phyloP scores from a whole-genome alignment of 2,797 vertebrate genomes.

The Coendou prehensilis region DNA sequence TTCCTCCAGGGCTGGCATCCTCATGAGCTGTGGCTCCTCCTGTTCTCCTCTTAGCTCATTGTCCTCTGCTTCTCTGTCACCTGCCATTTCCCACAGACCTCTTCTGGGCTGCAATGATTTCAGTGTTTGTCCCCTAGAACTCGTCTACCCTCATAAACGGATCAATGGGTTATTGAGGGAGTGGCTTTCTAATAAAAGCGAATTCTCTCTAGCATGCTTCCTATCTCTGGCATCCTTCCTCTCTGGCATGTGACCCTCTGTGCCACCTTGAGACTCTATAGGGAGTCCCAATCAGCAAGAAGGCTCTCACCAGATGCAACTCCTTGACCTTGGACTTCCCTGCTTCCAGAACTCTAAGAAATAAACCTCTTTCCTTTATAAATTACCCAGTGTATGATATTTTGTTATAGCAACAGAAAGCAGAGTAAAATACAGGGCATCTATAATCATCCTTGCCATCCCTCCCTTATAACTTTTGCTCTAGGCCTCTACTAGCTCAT shows the following conservation, averaged over 20 bases:
- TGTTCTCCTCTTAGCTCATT: background rate
- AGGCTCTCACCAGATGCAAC: no score
- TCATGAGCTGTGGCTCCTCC: accelerated
- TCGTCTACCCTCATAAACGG: background rate
- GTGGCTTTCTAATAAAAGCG: background rate
- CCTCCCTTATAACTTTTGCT: background rate
- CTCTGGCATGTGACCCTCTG: background rate
- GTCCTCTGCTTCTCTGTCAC: background rate
- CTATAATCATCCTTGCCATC: background rate
- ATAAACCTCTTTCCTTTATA: background rate
- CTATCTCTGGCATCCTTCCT: background rate
- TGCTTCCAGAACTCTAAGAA: background rate
- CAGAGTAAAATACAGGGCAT: background rate
- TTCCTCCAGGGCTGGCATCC: background rate
- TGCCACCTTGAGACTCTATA: background rate
- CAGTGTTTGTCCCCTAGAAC: background rate
- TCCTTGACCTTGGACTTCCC: background rate
- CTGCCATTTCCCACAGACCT: no score
- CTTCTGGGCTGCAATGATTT: background rate
- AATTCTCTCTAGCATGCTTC: background rate
- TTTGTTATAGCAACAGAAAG: background rate
- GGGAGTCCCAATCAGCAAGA: background rate
- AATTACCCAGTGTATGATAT: background rate
- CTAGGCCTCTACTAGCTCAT: background rate
- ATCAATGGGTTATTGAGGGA: background rate